Evolutionary conservation across 2,113 vertebrate genomes (phyloP).

Genomic region (Gadus chalcogrammus): DNA sequence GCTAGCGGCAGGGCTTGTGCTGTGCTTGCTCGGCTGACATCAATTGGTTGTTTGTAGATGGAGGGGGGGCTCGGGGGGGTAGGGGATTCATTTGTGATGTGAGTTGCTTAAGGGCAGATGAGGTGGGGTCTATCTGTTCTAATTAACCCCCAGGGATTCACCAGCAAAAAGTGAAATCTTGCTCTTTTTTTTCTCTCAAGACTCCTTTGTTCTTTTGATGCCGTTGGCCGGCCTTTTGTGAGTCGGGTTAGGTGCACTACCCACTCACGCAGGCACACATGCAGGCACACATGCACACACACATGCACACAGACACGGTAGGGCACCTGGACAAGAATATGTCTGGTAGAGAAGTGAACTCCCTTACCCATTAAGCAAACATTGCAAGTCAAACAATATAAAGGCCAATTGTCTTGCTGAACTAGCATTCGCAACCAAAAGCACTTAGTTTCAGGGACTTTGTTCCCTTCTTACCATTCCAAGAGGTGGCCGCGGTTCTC

Average conservation of each 20-base stretch:
- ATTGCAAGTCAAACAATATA: conserved; percentile 5
- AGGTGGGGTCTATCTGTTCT: conserved; percentile 52
- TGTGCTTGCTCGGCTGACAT: background rate
- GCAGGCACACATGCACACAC: background rate
- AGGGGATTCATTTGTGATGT: background rate
- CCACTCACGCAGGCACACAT: background rate
- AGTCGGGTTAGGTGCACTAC: conserved; percentile 19
- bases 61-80: background rate
- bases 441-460: conserved; percentile 48
- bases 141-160: conserved; percentile 69
- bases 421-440: conserved; percentile 54
- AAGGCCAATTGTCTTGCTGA: conserved; percentile 38
- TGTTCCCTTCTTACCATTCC: no score
- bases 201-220: conserved; percentile 56
- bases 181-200: conserved; percentile 4
- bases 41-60: background rate
- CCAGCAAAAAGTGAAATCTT: conserved; percentile 39
- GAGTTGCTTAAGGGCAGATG: conserved; percentile 53
- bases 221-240: conserved; percentile 33
- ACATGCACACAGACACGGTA: conserved; percentile 1
- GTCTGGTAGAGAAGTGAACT: no score
- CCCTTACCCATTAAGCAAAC: no score
- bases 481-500: no score
- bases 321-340: background rate
- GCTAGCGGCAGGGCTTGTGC: background rate